Evolutionary conservation across 2,113 vertebrate species (phyloP).

Genomic region (Coregonus clupeaformis): DNA sequence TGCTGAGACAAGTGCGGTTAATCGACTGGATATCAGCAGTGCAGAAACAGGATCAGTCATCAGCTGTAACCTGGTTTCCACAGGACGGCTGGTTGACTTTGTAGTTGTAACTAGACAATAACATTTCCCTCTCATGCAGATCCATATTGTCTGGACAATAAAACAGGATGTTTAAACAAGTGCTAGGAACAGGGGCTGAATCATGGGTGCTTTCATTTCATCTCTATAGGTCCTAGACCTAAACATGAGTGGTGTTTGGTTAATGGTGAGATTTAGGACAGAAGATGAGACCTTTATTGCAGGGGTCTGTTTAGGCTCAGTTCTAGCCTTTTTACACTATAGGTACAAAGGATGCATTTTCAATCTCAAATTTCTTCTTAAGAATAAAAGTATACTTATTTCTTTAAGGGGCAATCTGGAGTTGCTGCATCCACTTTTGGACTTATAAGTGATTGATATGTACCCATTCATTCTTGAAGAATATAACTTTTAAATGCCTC

Average conservation of each 20-base stretch:
- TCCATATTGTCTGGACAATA: constrained; percentile 2
- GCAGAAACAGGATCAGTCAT: neutral
- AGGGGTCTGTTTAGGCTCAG: too few species aligned
- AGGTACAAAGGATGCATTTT: constrained; percentile 11
- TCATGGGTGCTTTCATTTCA: neutral
- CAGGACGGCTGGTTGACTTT: neutral
- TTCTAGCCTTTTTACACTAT: too few species aligned
- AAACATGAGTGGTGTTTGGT: neutral
- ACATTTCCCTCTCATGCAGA: neutral
- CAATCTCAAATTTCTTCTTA: too few species aligned
- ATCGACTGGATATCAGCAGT: neutral
- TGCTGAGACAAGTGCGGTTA: neutral
- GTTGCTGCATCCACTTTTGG: too few species aligned
- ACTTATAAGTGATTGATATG: too few species aligned
- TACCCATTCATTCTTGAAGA: too few species aligned
- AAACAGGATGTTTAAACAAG: constrained; percentile 9
- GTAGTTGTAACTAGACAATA: neutral
- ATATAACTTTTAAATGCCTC: too few species aligned
- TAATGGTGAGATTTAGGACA: neutral
- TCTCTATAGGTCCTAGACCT: too few species aligned
- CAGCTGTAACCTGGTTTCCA: neutral
- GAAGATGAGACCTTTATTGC: neutral
- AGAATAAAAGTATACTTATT: too few species aligned
- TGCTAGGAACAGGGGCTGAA: neutral
- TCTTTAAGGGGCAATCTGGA: too few species aligned